Conservation (phyloP, 1,140 invertebrate species). For the Macrobrachium rosenbergii region DNA sequence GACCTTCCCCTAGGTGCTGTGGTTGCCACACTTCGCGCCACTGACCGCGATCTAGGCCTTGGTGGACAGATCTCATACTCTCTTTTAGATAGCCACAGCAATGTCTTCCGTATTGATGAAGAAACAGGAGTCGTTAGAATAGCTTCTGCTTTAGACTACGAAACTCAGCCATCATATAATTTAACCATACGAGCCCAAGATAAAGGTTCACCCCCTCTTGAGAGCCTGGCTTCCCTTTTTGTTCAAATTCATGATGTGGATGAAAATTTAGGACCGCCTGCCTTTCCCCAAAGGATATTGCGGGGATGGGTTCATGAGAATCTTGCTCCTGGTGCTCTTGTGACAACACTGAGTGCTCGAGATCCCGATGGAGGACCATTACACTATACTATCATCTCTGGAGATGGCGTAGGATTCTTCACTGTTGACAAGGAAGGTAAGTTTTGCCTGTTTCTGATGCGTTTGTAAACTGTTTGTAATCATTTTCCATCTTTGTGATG, state of each 20-base stretch:
- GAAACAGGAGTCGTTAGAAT: slow-evolving; percentile 87
- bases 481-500: not conserved
- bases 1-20: slow-evolving; percentile 90
- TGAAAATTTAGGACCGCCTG: slow-evolving; percentile 77
- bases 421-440: slow-evolving; percentile 91
- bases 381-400: slow-evolving; percentile 88
- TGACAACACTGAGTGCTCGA: slow-evolving; percentile 68
- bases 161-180: slow-evolving; percentile 89
- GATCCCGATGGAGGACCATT: slow-evolving; percentile 85
- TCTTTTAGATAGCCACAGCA: slow-evolving; percentile 77
- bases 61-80: slow-evolving; percentile 78
- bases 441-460: slow-evolving; percentile 48
- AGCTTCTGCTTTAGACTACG: slow-evolving; percentile 83
- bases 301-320: slow-evolving; percentile 79
- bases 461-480: not conserved
- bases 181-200: slow-evolving; percentile 87
- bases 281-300: slow-evolving; percentile 47
- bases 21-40: slow-evolving; percentile 81
- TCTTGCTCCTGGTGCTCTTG: slow-evolving; percentile 71
- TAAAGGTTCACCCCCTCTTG: slow-evolving; percentile 78
- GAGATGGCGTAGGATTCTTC: slow-evolving; percentile 92
- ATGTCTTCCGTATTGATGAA: slow-evolving; percentile 82
- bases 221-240: slow-evolving; percentile 79
- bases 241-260: slow-evolving; percentile 94
- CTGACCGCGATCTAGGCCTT: slow-evolving; percentile 86